Percentiles rank a stretch among this genome's conserved stretches.
These are phyloP conservation scores for Vanessa cardui DNA, from an alignment of 2,888 invertebrate species.

Conservation along the genomic window DNA sequence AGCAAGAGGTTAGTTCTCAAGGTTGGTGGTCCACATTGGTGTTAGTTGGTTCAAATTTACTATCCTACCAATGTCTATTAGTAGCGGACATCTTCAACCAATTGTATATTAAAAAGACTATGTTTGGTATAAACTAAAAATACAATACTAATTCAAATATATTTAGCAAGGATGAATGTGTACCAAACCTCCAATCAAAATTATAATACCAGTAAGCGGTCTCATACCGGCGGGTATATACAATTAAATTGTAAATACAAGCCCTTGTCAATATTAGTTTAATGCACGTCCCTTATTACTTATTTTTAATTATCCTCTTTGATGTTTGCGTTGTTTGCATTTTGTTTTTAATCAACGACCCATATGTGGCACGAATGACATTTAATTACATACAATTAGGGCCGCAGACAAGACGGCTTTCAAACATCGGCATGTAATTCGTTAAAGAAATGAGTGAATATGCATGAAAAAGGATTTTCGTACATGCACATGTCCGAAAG, in stretches of 20 bases:
- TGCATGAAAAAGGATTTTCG: constrained; percentile 3
- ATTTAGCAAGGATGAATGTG: no score
- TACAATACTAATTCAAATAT: no score
- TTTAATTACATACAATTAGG: constrained; percentile 29
- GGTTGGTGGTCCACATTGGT: no score
- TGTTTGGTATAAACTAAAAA: no score
- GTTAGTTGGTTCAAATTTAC: no score
- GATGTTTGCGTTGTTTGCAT: constrained; percentile 31
- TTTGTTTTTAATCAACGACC: constrained; percentile 35
- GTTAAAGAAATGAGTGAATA: constrained; percentile 6
- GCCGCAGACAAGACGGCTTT: constrained; percentile 11
- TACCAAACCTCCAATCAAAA: no score
- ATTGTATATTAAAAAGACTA: no score
- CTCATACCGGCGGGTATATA: neutral
- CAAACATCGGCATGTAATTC: neutral
- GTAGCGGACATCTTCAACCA: no score
- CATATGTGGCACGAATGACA: constrained; percentile 29
- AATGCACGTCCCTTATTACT: constrained; percentile 23
- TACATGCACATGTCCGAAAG: neutral
- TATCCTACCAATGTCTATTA: no score
- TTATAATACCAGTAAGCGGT: no score
- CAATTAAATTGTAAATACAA: neutral
- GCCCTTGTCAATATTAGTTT: constrained; percentile 32
- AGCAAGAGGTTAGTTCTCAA: no score
- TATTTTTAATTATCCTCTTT: constrained; percentile 33